A percentile compares a stretch with the other conserved stretches of the same genome.
Conservation (phyloP, 2,888 invertebrate genomes). For the Philonicus albiceps region DNA sequence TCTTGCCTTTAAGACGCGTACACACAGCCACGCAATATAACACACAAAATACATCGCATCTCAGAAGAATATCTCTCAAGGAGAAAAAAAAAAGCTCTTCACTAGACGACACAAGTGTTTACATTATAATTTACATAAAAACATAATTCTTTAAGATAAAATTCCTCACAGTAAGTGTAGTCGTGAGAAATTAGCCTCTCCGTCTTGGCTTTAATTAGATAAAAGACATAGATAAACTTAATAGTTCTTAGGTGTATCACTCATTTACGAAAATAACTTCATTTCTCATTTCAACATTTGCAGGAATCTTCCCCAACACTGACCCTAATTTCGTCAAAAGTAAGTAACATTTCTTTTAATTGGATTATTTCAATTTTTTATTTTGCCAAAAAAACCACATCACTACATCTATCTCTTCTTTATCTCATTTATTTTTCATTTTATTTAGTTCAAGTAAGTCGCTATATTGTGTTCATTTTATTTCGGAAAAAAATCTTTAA, state of each 20-base stretch:
- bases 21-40: not conserved
- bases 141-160: conserved; percentile 27
- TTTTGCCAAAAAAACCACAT: not conserved
- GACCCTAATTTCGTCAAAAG: conserved; percentile 81
- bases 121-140: conserved; percentile 39
- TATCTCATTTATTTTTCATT: not conserved
- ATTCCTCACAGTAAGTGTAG: not conserved
- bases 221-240: not conserved
- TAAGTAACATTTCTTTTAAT: conserved; percentile 64
- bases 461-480: not conserved
- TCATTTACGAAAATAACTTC: conserved; percentile 4
- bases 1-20: not conserved
- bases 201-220: not conserved
- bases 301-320: conserved; percentile 82
- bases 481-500: not conserved
- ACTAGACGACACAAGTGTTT: conserved; percentile 14
- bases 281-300: conserved; percentile 42
- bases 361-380: not conserved
- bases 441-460: not conserved
- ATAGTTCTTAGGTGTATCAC: not conserved
- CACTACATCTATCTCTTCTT: not conserved
- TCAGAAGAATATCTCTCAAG: not conserved
- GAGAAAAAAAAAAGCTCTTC: not conserved
- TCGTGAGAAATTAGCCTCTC: not conserved
- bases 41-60: not conserved